Base-by-base conservation (phyloP, 1,140 invertebrate species). In the Drosophila azteca region DNA sequence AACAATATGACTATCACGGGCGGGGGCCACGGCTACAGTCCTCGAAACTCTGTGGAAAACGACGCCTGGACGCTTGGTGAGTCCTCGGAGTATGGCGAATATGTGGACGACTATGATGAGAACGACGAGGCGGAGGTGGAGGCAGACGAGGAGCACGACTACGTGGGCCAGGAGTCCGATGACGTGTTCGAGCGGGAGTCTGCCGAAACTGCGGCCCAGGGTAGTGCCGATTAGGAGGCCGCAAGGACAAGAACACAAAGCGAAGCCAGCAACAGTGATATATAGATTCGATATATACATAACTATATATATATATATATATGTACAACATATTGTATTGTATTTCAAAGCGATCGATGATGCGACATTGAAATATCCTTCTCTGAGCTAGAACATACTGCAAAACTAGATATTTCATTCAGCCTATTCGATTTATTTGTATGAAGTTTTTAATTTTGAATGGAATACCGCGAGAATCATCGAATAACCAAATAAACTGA, bases 21-120 rank as follows among this genome's bases (percentile, higher is more conserved):
- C 78, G 74, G 64, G 49, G 79, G 66, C 70, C 55, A 63, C 35
- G 61, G 76, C 48, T 88, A 88, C 83, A 88, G 83, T 53, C 79
- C 83, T 49, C 63, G 84, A 88, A 88, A 88, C 63, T 88, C 83
- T 55, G 54, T 88, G 83, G 83, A 88, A 79, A 78, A 88, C 79
- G 84, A 83, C 84, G 84, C 79, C 29, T 88, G 83, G 83, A 88
- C 65, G 83, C 83, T 83, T 88, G 83, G 83, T 88, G 83, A 88
- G 43, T 88, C 83, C 35, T 88, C 84, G 0, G 83, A 88, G 52
- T 87, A 64, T 52, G 83, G 75, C 6, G 82, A 85, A 43, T 80
- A 85, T 65, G 61, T 65, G 15, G 80, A 84, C 22, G 80, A 84
- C 35, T 77, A 87, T 39, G 69, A 78, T 13, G 83, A 85, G 24